Evolutionary conservation across 2,888 invertebrate species (phyloP), one percentile per base, ranked within the genome.

Genomic region (Perdita meconis): DNA sequence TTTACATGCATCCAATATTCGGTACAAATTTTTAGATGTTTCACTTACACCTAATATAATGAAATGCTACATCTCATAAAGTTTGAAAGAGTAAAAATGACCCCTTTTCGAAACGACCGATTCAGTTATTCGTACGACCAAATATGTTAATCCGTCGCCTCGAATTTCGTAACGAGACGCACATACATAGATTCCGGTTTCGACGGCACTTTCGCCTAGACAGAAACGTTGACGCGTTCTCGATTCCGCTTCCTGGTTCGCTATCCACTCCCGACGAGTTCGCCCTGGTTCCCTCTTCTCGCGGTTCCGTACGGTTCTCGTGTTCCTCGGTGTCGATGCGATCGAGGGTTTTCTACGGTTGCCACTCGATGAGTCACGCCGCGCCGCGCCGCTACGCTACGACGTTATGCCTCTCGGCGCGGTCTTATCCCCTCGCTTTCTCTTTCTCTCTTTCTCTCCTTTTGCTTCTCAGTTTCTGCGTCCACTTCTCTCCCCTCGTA

Each of bases 301-400:
- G 13, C n/a, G 47, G 59, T 47, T 79, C 13, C 26, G 6, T 30
- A 47, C 38, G 73, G 16, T 38, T 64, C 59, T 73, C 66, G 66
- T 63, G 38, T 53, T 67, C 56, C 64, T 82, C 38, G 30, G 69
- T 36, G 76, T 69, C 77, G 80, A 81, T 67, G 66, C 75, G 56
- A 84, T 86, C 82, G 74, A 82, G 80, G 72, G 51, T 81, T 87
- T 86, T 76, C 81, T 86, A 82, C 81, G 81, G 83, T 87, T 77
- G 83, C 84, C 36, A 78, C 74, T 77, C 83, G 86, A 88, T 88
- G 88, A 88, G 81, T 88, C 88, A 87, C 86, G 83, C 79, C 79
- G 78, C 80, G n/a, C n/a, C n/a, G n/a, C n/a, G n/a, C n/a, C n/a
- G n/a, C n/a, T n/a, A 78, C 76, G 75, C 72, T 73, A 73, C 61